phyloP scores from a whole-genome alignment of 2,113 vertebrate species.

The Xyliphius kryptos region DNA sequence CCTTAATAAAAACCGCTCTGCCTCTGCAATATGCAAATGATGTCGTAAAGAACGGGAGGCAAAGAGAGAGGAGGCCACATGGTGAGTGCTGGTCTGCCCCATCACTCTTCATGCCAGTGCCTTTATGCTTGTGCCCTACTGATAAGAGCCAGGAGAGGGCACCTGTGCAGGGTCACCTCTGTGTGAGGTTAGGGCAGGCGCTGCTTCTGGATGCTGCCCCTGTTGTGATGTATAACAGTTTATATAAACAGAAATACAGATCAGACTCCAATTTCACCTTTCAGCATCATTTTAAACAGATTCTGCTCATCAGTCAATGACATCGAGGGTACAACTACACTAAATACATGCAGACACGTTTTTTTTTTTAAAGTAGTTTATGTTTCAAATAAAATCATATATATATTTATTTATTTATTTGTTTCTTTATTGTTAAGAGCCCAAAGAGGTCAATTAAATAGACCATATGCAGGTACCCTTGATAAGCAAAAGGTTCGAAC shows the following conservation, averaged over 20 bases:
- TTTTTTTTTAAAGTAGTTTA: no score
- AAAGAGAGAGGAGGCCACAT: slow-evolving; percentile 41
- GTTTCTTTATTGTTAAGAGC: no score
- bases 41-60: slow-evolving; percentile 48
- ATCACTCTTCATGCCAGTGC: slow-evolving; percentile 59
- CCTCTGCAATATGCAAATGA: slow-evolving; percentile 64
- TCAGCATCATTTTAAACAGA: no score
- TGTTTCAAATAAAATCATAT: no score
- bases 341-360: no score
- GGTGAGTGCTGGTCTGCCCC: slow-evolving; percentile 44
- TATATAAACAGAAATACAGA: slow-evolving; percentile 13
- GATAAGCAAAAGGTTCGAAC: no score
- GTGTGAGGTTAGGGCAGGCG: slow-evolving; percentile 39
- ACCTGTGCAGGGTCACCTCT: slow-evolving; percentile 45
- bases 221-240: slow-evolving; percentile 23
- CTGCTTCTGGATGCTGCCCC: slow-evolving; percentile 17
- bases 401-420: no score
- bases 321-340: no score
- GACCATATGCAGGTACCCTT: no score
- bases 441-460: no score
- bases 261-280: no score
- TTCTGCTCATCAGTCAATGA: no score
- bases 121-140: slow-evolving; percentile 52
- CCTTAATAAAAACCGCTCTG: slow-evolving; percentile 57
- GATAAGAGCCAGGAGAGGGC: slow-evolving; percentile 50